Base-by-base conservation (phyloP, 2,888 invertebrate genomes). In the Mystacides longicornis region DNA sequence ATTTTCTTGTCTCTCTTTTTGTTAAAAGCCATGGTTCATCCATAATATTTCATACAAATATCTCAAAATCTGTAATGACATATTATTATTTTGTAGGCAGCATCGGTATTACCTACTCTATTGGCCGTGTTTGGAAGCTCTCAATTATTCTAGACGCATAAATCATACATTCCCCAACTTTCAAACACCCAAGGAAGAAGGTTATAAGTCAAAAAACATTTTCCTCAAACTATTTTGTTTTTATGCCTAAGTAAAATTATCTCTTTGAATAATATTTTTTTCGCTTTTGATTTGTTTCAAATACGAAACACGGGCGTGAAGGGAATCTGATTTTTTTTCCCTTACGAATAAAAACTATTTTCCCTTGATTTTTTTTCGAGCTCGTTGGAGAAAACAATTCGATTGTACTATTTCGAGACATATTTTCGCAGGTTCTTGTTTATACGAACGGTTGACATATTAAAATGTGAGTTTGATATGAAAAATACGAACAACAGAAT, bases 401-500 rank as follows among this genome's bases (percentile, higher is more conserved):
- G 37, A 7, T n/a, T 37, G n/a, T 37, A 7, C 37, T 16, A 37
- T 16, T 4, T 37, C 16, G 37, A n/a, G 37, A 14, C 37, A 37
- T 37, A 37, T 37, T 37, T 37, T 37, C 37, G 37, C 37, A 37
- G 37, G 37, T 37, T 37, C 37, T 37, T 37, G 37, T 37, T 37
- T n/a, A n/a, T n/a, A 37, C 14, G 37, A 37, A 16, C 46, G 46
- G 4, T 20, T 48, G 48, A 48, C 48, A 48, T 48, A 48, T 48
- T 48, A 48, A 48, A 48, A 48, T 23, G 48, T 20, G 48, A 48
- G 22, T 48, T 48, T 48, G 48, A 48, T 48, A 46, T 5, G 46
- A 46, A n/a, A n/a, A n/a, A 46, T 14, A 21, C 19, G 46, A 46
- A 46, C 21, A 46, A 46, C 46, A 46, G 3, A 18, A 46, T 46